Evolutionary conservation across 2,113 vertebrate species (phyloP).

Genomic region (Saccopteryx leptura): DNA sequence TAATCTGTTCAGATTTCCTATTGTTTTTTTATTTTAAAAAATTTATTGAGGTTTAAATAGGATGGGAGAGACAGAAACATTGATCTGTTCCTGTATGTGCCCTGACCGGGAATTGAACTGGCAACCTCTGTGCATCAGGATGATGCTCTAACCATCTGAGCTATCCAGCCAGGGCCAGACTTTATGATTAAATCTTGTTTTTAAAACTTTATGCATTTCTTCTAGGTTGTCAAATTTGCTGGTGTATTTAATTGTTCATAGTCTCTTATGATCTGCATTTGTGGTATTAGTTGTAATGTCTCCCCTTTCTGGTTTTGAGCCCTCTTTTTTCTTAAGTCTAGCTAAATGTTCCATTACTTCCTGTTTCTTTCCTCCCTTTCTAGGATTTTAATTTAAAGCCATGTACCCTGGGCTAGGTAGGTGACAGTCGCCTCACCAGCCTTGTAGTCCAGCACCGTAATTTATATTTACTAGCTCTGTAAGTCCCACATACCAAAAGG

Average conservation of each 20-base stretch:
- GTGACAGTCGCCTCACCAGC: background rate
- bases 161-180: too few relatives aligned
- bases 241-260: background rate
- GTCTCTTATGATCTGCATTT: background rate
- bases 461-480: background rate
- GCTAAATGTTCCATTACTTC: background rate
- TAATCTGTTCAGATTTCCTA: background rate
- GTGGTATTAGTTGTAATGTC: background rate
- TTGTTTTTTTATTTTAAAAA: background rate
- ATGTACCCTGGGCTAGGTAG: background rate
- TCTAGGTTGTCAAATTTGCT: background rate
- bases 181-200: constrained; percentile 19
- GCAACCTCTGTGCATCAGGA: too few relatives aligned
- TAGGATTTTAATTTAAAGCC: constrained; percentile 59
- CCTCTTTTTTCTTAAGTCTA: background rate
- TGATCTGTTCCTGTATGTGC: too few relatives aligned
- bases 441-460: background rate
- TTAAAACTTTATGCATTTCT: background rate
- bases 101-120: too few relatives aligned
- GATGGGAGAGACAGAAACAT: too few relatives aligned
- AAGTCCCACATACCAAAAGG: constrained; percentile 28
- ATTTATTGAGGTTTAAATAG: too few relatives aligned
- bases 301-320: background rate
- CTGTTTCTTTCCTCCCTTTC: background rate
- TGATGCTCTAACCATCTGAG: too few relatives aligned